These are phyloP conservation scores for Alviniconcha marisindica DNA, from an alignment of 1,140 invertebrate genomes.

Conservation along the genomic window DNA sequence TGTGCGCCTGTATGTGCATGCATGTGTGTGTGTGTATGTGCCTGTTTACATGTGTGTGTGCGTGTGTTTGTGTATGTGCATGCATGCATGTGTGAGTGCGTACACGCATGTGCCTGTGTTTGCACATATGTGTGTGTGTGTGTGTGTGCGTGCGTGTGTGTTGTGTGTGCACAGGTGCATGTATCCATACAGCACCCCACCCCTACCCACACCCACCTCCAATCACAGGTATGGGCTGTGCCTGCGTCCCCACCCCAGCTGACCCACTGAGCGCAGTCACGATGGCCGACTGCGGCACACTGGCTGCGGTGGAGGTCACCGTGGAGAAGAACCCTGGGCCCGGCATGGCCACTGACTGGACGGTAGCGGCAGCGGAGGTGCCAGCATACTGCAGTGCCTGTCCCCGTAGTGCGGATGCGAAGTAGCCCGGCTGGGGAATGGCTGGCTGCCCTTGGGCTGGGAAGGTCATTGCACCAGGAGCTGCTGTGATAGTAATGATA, in stretches of 20 bases:
- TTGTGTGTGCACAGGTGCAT: too few species aligned
- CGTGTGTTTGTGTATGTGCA: too few species aligned
- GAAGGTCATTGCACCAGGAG: slow-evolving; percentile 51
- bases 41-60: too few species aligned
- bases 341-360: slow-evolving; percentile 36
- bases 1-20: too few species aligned
- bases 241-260: neutral
- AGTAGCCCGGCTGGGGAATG: slow-evolving; percentile 62
- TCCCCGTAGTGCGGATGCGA: slow-evolving; percentile 63
- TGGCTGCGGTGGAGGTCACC: neutral
- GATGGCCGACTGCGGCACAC: slow-evolving; percentile 19
- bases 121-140: too few species aligned
- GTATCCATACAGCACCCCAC: neutral
- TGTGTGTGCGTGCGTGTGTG: too few species aligned
- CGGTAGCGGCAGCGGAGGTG: slow-evolving; percentile 4
- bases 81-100: too few species aligned
- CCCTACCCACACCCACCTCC: neutral
- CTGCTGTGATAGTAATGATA: too few species aligned
- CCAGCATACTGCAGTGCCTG: slow-evolving; percentile 66
- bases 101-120: too few species aligned
- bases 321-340: slow-evolving; percentile 66
- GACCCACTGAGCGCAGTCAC: neutral
- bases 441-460: slow-evolving; percentile 36
- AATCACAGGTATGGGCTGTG: slow-evolving; percentile 35
- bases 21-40: too few species aligned